Base-by-base conservation (phyloP, 2,797 vertebrate genomes). In the Rhinogobio ventralis region DNA sequence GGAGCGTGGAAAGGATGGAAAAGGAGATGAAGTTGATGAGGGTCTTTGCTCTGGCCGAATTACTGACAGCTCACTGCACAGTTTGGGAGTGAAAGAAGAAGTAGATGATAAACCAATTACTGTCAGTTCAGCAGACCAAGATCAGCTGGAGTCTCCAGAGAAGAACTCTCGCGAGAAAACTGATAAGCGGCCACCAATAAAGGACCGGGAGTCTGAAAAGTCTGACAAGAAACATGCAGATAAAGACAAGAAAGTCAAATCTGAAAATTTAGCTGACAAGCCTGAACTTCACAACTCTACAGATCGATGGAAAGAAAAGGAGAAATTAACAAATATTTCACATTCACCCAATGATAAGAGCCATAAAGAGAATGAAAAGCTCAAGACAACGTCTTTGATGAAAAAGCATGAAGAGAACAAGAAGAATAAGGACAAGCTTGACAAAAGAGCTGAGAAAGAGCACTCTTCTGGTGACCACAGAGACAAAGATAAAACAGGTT, bases 161-260 rank as follows among this genome's bases (percentile, higher is more conserved):
- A 98, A 95, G 91, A 95, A 95, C 89, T 92, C 87, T 85, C 96
- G 94, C 81, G 98, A 99, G 81, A 99, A 96, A 94, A 88, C 86
- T 67, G 98, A 99, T 86, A 98, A 96, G 90, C 95, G 96, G 90
- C 92, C 92, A 42, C 93, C 93, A 39, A 92, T 89, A 87, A 99
- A 96, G 92, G 98, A 99, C 88, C 96, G 95, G 83, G 98, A 99
- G n/a, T 42, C 86, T 17, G 98, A 99, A 64, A 98, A 96, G 92
- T 79, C 69, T 78, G 98, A 99, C 89, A 98, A 95, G 93, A 97
- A 95, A 93, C 95, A 93, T 91, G 90, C 89, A 53, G 98, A 99
- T 89, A 99, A 96, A 93, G 98, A 99, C 49, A 99, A 96, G 90
- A 99, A 97, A 89, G 81, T 94, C 46, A 99, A 97, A 92, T 92